Evolutionary conservation across 2,797 vertebrate genomes (phyloP).

Genomic region (Hydrocynus forskahlii): DNA sequence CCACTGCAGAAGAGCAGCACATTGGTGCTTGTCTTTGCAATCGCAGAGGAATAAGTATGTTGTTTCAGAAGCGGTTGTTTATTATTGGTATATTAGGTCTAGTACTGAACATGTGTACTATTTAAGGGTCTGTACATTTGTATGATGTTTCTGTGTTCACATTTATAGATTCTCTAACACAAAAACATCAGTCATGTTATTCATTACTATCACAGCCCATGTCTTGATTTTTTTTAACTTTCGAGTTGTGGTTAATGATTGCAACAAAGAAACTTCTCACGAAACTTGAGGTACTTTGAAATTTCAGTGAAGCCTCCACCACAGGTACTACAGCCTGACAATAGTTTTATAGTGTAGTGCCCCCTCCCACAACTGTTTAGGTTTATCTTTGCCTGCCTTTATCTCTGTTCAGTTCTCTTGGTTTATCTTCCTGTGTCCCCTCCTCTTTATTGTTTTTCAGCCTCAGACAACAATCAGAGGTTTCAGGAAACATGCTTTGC

Average conservation of each 20-base stretch:
- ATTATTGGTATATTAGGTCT: background rate
- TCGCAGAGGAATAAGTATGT: background rate
- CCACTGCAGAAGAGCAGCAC: background rate
- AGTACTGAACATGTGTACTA: background rate
- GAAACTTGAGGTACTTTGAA: background rate
- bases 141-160: background rate
- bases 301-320: background rate
- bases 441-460: constrained; percentile 70
- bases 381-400: constrained; percentile 19
- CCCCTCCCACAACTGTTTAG: background rate
- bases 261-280: background rate
- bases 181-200: background rate
- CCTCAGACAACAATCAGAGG: constrained; percentile 96
- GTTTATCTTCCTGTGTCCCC: constrained; percentile 18
- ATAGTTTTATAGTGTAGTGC: background rate
- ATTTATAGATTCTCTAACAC: background rate
- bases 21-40: background rate
- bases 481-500: constrained; percentile 99
- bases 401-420: constrained; percentile 20
- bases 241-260: background rate
- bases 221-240: background rate
- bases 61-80: background rate
- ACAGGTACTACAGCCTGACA: background rate
- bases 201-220: background rate
- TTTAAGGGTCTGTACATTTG: background rate